Base-by-base conservation (phyloP, 1,140 invertebrate species). In the Acromyrmex heyeri region DNA sequence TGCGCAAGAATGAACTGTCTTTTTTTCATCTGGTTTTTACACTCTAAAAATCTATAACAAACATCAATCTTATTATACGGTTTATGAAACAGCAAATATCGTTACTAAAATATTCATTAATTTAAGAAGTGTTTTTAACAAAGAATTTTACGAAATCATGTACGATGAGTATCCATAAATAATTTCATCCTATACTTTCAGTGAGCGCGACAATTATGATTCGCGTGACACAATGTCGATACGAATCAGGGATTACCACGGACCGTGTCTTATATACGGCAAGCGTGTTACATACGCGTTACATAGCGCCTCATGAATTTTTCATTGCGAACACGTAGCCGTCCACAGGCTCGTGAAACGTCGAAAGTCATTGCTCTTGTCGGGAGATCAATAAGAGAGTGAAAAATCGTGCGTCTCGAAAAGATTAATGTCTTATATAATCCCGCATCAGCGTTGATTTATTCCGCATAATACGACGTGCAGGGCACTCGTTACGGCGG, bases 381-480 rank as follows among this genome's bases (percentile, higher is more conserved):
- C 27, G 55, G 55, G 69, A 73, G 69, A 83, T 83, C 79, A 83
- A 83, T 83, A 83, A 73, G 24, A 50, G 79, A 69, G 69, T 83
- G 79, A 83, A 83, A 83, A 83, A 83, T 83, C 67, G 55, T 57
- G 55, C 79, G 79, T 83, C 69, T 61, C 59, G 16, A 78, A 78
- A 78, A 85, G 82, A 85, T 85, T 85, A 85, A 85, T 85, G 82
- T 78, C 82, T 78, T 65, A 85, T 48, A 85, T 77, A 85, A 85
- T 85, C 82, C 73, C 59, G 73, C 82, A 78, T 78, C 59, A 48
- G 48, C 73, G 59, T 73, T 85, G 82, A 85, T 85, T 85, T 85
- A 85, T 85, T 85, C 61, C 82, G 73, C 34, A 78, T 85, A 85
- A 85, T 85, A 67, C 48, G 73, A 85, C 73, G 82, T 65, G 61